Conservation (phyloP, 2,888 invertebrate genomes). For the Myopa testacea region DNA sequence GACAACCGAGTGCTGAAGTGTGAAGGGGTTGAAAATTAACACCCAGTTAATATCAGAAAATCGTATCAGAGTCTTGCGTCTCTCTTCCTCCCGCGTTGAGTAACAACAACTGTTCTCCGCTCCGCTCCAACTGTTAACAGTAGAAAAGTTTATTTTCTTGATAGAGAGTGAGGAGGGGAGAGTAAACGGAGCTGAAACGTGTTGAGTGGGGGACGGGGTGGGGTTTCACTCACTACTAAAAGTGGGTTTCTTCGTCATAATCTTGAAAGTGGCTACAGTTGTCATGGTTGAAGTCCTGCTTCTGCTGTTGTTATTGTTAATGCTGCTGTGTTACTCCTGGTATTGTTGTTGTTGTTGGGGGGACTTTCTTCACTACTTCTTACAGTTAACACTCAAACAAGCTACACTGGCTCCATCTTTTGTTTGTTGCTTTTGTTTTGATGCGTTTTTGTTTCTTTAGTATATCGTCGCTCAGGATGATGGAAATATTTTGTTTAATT, state of each 20-base stretch:
- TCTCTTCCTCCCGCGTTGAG: not conserved
- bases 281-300: not conserved
- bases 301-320: not conserved
- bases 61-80: conserved; percentile 30
- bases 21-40: conserved; percentile 42
- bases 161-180: not conserved
- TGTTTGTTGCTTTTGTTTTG: conserved; percentile 9
- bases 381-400: not conserved
- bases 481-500: not conserved
- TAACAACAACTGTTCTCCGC: too few species aligned
- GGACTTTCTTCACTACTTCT: conserved; percentile 5
- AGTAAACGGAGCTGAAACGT: not conserved
- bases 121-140: too few species aligned
- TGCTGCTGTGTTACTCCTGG: not conserved
- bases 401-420: not conserved
- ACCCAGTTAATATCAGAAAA: conserved; percentile 42
- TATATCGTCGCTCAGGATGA: not conserved
- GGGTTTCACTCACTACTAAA: not conserved
- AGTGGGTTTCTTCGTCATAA: not conserved
- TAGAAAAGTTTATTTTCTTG: not conserved
- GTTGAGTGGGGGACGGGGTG: not conserved
- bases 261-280: not conserved
- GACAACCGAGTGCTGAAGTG: conserved; percentile 36
- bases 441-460: not conserved
- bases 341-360: too few species aligned